Evolutionary conservation across 1,140 invertebrate species (phyloP).

Genomic region (Drosophila mojavensis): DNA sequence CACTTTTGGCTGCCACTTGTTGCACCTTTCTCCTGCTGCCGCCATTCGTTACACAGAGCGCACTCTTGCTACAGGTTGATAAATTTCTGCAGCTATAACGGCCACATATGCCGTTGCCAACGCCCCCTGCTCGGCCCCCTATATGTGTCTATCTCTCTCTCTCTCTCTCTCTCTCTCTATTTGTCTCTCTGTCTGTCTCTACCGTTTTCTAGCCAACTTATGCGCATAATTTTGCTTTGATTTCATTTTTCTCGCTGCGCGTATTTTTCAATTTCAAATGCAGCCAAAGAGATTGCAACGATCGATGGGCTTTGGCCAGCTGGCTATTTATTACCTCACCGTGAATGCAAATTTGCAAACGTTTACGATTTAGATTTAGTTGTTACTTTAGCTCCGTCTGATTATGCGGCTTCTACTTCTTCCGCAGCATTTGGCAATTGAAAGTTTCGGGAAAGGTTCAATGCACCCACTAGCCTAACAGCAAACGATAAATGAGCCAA

Average conservation of each 20-base stretch:
- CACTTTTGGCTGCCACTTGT: conserved; percentile 78
- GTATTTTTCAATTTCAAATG: conserved; percentile 75
- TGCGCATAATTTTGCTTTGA: conserved; percentile 81
- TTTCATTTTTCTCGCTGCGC: conserved; percentile 80
- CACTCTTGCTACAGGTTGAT: conserved; percentile 49
- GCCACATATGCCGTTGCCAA: conserved; percentile 69
- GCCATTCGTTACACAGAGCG: conserved; percentile 63
- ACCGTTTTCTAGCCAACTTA: conserved; percentile 48
- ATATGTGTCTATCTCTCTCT: background rate
- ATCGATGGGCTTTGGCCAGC: conserved; percentile 69
- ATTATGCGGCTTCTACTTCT: conserved; percentile 29
- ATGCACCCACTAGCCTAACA: conserved; percentile 40
- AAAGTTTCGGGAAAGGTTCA: conserved; percentile 55
- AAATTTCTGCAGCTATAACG: conserved; percentile 77
- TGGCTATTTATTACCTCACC: conserved; percentile 80
- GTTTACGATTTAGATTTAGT: conserved; percentile 32
- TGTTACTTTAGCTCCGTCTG: conserved; percentile 31
- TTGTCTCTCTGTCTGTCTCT: background rate
- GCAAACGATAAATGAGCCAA: conserved; percentile 42
- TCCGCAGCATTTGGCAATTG: conserved; percentile 26
- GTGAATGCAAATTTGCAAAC: conserved; percentile 66
- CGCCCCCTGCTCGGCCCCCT: background rate
- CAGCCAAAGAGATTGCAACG: conserved; percentile 62
- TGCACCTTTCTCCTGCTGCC: conserved; percentile 72
- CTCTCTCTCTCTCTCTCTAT: background rate